Evolutionary conservation across 2,797 vertebrate species (phyloP).

Genomic region (Semaprochilodus insignis): DNA sequence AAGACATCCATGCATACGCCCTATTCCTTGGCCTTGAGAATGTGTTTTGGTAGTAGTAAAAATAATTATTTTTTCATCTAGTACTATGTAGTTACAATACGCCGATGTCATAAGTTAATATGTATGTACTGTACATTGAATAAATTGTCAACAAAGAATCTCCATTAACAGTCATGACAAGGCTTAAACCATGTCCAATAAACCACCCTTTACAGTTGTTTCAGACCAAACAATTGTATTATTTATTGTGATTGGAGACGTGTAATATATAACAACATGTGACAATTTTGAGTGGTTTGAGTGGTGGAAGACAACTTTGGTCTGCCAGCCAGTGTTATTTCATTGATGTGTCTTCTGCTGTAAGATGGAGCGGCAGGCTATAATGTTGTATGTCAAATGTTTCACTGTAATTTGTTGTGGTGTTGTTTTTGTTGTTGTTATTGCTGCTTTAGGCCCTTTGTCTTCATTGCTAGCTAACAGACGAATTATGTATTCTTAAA

Average conservation of each 20-base stretch:
- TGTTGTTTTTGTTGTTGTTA: neutral
- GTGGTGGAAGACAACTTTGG: neutral
- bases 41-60: neutral
- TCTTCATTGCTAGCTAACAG: neutral
- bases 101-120: neutral
- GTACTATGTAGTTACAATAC: neutral
- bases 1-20: neutral
- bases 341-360: neutral
- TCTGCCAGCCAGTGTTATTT: neutral
- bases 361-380: neutral
- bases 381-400: slow-evolving; percentile 42
- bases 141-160: no score
- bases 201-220: neutral
- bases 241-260: neutral
- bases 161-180: no score
- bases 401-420: neutral
- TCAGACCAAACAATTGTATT: neutral
- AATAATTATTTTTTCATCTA: neutral
- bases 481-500: neutral
- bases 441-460: neutral
- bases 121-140: no score
- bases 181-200: no score
- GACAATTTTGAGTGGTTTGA: neutral
- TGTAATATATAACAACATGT: neutral
- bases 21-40: neutral